Evolutionary conservation across 2,113 vertebrate species (phyloP).

Genomic region (Poeciliopsis occidentalis): DNA sequence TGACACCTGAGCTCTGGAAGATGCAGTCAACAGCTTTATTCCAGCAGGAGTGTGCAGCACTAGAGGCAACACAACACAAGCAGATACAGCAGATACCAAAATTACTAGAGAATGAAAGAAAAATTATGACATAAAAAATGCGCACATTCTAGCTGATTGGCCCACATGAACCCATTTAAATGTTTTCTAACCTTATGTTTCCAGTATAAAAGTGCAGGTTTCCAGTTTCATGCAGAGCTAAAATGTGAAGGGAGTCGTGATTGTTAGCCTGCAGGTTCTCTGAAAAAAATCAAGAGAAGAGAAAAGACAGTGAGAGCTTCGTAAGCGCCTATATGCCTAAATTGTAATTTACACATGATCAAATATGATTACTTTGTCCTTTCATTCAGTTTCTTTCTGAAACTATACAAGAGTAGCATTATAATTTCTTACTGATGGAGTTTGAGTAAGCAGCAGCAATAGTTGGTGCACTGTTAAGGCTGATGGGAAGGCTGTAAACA

Average conservation of each 20-base stretch:
- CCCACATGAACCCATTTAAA: background rate
- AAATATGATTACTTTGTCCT: background rate
- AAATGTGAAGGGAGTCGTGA: constrained; percentile 83
- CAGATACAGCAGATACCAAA: background rate
- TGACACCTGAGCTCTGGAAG: constrained; percentile 78
- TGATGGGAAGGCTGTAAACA: constrained; percentile 82
- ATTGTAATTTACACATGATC: background rate
- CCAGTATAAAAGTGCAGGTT: constrained; percentile 86
- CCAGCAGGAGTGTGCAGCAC: constrained; percentile 89
- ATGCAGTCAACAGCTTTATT: constrained; percentile 88
- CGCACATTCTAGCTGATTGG: background rate
- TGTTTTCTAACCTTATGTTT: constrained; percentile 83
- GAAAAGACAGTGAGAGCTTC: constrained; percentile 4
- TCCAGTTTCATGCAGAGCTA: constrained; percentile 90
- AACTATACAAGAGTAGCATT: background rate
- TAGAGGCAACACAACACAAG: constrained; percentile 58
- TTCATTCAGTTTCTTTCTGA: background rate
- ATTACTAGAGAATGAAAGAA: background rate
- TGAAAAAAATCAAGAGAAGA: constrained; percentile 64
- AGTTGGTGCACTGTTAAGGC: constrained; percentile 75
- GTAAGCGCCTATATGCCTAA: background rate
- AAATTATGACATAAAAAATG: background rate
- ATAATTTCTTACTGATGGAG: constrained; percentile 85
- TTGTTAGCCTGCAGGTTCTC: constrained; percentile 84
- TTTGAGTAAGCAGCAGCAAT: constrained; percentile 84